A percentile compares a stretch with the other conserved stretches of the same genome.
Conservation (phyloP, 2,797 vertebrate species). For the Paedocypris micromegethes region DNA sequence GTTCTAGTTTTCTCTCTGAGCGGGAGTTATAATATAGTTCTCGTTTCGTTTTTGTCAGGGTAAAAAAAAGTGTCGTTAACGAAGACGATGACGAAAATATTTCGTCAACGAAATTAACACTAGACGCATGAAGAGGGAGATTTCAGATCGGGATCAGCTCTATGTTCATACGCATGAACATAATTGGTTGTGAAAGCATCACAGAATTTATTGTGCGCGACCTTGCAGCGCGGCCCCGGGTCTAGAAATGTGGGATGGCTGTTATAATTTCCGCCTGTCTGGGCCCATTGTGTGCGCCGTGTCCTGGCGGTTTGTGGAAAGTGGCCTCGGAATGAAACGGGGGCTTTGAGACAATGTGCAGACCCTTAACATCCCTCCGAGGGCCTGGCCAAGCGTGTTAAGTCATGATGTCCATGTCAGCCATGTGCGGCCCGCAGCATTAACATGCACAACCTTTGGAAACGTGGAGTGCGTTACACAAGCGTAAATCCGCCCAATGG, state of each 20-base stretch:
- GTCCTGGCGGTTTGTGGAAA: constrained; percentile 23
- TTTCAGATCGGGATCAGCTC: not conserved
- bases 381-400: constrained; percentile 19
- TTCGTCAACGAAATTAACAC: too few species aligned
- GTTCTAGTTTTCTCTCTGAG: too few species aligned
- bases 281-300: constrained; percentile 32
- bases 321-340: constrained; percentile 9
- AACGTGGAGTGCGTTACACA: not conserved
- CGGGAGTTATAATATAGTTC: too few species aligned
- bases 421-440: constrained; percentile 2
- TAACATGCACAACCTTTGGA: constrained; percentile 4
- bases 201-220: constrained; percentile 22
- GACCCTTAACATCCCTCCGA: constrained; percentile 11
- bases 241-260: constrained; percentile 25
- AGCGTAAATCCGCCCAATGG: too few species aligned
- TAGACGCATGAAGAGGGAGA: too few species aligned
- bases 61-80: too few species aligned
- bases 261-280: constrained; percentile 43
- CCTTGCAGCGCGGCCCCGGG: constrained; percentile 15
- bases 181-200: constrained; percentile 26
- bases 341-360: not conserved
- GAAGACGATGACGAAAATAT: too few species aligned
- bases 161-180: constrained; percentile 23
- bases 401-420: constrained; percentile 19
- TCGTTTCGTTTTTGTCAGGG: too few species aligned